phyloP scores from a whole-genome alignment of 2,888 invertebrate genomes.

The Doris montereyensis region DNA sequence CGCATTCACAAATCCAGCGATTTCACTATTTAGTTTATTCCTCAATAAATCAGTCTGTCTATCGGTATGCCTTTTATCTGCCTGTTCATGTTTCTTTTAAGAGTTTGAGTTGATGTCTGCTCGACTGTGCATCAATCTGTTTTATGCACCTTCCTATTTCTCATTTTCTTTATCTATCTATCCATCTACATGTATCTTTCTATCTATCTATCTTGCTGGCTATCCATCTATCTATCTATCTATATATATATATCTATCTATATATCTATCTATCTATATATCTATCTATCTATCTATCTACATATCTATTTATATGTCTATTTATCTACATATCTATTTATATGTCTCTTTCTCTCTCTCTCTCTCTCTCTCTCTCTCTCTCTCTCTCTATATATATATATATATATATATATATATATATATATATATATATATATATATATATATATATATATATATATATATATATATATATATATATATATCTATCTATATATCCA shows the following conservation, averaged over 20 bases:
- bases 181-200: neutral
- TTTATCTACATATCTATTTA: neutral
- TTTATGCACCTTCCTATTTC: too few species aligned
- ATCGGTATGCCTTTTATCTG: too few species aligned
- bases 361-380: neutral
- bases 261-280: constrained; percentile 6
- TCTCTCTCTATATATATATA: neutral
- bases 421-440: neutral
- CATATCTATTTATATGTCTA: constrained; percentile 2
- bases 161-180: neutral
- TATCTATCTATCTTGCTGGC: neutral
- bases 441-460: neutral
- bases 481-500: neutral
- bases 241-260: too few species aligned
- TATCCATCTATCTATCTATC: neutral
- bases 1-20: too few species aligned
- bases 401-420: neutral
- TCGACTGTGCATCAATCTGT: too few species aligned
- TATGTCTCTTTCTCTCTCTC: constrained; percentile 17
- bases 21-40: too few species aligned
- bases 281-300: constrained; percentile 7
- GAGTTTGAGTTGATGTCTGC: too few species aligned
- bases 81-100: too few species aligned
- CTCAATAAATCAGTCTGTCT: too few species aligned
- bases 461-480: neutral